Evolutionary conservation across 2,888 invertebrate species (phyloP).

Genomic region (Galeruca laticollis): DNA sequence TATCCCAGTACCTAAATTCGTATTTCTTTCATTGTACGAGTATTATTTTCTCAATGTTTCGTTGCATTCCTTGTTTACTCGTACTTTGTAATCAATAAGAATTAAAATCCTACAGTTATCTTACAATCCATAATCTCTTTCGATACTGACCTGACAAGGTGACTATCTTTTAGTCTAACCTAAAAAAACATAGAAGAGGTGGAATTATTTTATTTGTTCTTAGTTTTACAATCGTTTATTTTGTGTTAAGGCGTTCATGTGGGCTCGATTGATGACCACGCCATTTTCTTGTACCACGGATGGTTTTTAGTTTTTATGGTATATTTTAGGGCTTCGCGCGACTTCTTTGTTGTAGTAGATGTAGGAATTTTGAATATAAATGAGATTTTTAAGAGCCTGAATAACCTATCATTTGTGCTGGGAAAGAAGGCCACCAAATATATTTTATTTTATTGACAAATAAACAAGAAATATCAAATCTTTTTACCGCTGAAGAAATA

Average conservation of each 20-base stretch:
- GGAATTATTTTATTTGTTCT: constrained; percentile 33
- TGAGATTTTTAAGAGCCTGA: neutral
- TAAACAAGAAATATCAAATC: too few species aligned
- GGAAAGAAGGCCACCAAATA: too few species aligned
- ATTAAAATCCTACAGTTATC: too few species aligned
- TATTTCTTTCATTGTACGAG: too few species aligned
- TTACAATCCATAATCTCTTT: too few species aligned
- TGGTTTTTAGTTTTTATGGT: constrained; percentile 23
- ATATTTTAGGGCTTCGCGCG: constrained; percentile 11
- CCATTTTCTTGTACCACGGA: constrained; percentile 30
- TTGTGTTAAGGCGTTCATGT: constrained; percentile 34
- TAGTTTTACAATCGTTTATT: constrained; percentile 34
- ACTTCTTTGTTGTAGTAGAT: constrained; percentile 27
- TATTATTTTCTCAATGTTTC: too few species aligned
- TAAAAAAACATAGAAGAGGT: constrained; percentile 27
- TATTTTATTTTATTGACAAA: too few species aligned
- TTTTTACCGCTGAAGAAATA: too few species aligned
- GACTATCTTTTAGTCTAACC: constrained; percentile 21
- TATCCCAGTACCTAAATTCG: too few species aligned
- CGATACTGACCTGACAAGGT: constrained; percentile 14
- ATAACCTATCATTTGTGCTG: constrained; percentile 1
- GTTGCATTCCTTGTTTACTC: too few species aligned
- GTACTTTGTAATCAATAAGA: too few species aligned
- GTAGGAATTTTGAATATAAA: constrained; percentile 21
- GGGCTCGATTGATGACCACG: constrained; percentile 37